Conservation (phyloP, 2,888 invertebrate genomes). For the Theodoxus fluviatilis region DNA sequence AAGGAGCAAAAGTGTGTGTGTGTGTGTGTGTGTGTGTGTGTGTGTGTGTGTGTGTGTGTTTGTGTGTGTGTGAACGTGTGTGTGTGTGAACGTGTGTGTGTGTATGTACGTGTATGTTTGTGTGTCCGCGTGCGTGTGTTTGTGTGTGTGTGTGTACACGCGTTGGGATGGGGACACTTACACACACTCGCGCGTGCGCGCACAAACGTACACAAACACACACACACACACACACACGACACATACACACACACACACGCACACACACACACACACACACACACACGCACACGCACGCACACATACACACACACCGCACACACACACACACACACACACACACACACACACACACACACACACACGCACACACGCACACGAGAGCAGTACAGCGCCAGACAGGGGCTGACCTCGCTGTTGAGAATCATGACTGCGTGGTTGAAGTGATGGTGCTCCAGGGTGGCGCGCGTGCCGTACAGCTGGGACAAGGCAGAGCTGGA, state of each 20-base stretch:
- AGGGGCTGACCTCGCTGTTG: slow-evolving; percentile 67
- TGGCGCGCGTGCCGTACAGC: slow-evolving; percentile 67
- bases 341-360: slow-evolving; percentile 20
- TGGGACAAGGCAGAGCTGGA: slow-evolving; percentile 69
- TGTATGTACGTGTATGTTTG: not conserved
- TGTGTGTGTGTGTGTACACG: too few relatives aligned
- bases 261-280: slow-evolving; percentile 20
- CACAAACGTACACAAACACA: too few relatives aligned
- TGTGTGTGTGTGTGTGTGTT: not conserved
- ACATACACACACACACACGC: slow-evolving; percentile 12
- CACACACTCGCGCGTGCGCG: too few relatives aligned
- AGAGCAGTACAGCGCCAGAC: not conserved
- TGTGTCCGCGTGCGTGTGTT: not conserved
- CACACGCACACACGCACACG: slow-evolving; percentile 18
- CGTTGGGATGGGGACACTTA: too few relatives aligned
- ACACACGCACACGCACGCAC: not conserved
- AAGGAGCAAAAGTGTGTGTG: too few relatives aligned
- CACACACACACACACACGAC: not conserved
- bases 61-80: not conserved
- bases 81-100: not conserved
- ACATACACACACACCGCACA: slow-evolving; percentile 1
- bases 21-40: not conserved
- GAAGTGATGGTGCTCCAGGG: slow-evolving; percentile 64
- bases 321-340: not conserved
- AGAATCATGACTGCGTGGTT: slow-evolving; percentile 64